Percentiles rank a stretch among this genome's conserved stretches.
Conservation (phyloP, 2,888 invertebrate genomes). For the Malachius bipustulatus region DNA sequence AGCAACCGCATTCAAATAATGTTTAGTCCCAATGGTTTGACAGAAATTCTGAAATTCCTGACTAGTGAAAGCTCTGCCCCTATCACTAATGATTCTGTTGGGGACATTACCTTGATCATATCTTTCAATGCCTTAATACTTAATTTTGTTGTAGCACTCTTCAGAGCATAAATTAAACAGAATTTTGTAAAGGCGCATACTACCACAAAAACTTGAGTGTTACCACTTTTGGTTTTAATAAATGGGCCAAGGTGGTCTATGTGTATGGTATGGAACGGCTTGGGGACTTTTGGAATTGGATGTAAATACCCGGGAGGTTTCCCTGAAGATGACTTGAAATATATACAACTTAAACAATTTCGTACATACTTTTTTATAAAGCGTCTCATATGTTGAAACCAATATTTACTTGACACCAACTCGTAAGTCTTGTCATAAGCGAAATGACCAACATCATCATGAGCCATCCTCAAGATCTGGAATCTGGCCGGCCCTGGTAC, state of each 20-base stretch:
- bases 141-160: conserved; percentile 22
- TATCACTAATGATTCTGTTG: conserved; percentile 9
- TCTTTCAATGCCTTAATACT: conserved; percentile 9
- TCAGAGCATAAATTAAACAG: conserved; percentile 25
- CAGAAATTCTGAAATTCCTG: conserved; percentile 12
- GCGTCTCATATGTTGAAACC: conserved; percentile 16
- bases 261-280: conserved; percentile 19
- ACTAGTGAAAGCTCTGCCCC: conserved; percentile 9
- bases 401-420: conserved; percentile 11
- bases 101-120: conserved; percentile 9
- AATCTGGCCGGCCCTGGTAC: conserved; percentile 4
- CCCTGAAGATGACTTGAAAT: conserved; percentile 15
- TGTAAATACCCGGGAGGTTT: conserved; percentile 16
- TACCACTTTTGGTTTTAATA: conserved; percentile 24
- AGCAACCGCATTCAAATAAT: conserved; percentile 16
- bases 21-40: conserved; percentile 7
- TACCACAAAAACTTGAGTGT: conserved; percentile 27
- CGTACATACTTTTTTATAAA: no score
- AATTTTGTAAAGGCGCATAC: conserved; percentile 33
- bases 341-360: conserved; percentile 15
- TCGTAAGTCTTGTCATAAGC: conserved; percentile 12
- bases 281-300: conserved; percentile 11
- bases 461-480: conserved; percentile 9
- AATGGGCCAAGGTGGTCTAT: conserved; percentile 34
- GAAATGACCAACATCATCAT: conserved; percentile 16